Conservation (phyloP, 2,888 invertebrate genomes). For the Therioaphis trifolii region DNA sequence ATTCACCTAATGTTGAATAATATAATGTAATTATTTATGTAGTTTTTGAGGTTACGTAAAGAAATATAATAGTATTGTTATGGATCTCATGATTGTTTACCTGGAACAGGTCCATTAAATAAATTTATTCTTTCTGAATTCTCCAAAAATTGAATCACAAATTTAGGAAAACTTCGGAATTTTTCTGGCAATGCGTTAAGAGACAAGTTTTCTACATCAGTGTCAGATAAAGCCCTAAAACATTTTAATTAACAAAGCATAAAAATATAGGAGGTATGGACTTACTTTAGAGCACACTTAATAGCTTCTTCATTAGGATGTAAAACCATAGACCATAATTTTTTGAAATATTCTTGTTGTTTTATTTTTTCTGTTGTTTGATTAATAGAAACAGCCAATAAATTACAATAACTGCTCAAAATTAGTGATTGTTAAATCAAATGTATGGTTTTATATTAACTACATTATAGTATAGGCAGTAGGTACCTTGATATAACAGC, state of each 20-base stretch:
- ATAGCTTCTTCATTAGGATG: constrained; percentile 40
- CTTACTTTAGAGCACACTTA: constrained; percentile 52
- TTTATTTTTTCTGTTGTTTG: constrained; percentile 24
- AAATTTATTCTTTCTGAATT: constrained; percentile 55
- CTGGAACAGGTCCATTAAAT: constrained; percentile 42
- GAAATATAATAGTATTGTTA: neutral
- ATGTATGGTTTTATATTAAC: no score
- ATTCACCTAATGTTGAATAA: constrained; percentile 30
- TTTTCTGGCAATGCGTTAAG: constrained; percentile 38
- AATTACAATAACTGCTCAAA: constrained; percentile 44
- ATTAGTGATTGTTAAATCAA: neutral
- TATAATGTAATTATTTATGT: no score
- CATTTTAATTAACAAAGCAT: constrained; percentile 20
- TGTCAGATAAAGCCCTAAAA: constrained; percentile 37
- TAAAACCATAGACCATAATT: constrained; percentile 41
- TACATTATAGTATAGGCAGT: no score
- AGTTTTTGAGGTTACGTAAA: no score
- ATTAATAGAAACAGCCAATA: constrained; percentile 18
- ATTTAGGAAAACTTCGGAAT: constrained; percentile 25
- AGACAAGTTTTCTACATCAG: constrained; percentile 27
- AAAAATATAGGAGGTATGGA: neutral
- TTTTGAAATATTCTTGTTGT: constrained; percentile 1
- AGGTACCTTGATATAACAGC: constrained; percentile 49
- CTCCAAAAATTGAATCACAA: constrained; percentile 30
- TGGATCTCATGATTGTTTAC: neutral